Conservation (phyloP, 2,888 invertebrate genomes). For the Conops quadrifasciatus region DNA sequence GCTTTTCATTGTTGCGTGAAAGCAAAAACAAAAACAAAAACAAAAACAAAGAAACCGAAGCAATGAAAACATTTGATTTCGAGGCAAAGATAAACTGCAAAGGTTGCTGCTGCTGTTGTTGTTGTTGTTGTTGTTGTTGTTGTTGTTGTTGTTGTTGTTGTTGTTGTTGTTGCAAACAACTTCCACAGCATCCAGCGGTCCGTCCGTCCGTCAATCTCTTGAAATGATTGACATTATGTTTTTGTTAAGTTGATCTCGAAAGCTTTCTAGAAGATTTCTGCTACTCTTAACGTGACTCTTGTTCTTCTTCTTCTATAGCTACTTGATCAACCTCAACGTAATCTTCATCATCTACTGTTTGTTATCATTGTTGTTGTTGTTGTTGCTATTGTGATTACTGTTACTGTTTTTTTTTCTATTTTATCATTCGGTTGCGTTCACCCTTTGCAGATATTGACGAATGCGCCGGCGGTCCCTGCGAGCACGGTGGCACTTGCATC, state of each 20-base stretch:
- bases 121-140: too few species aligned
- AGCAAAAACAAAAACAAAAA: conserved; percentile 1
- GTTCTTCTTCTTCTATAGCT: not conserved
- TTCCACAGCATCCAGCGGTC: not conserved
- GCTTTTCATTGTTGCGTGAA: not conserved
- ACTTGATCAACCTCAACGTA: conserved; percentile 1
- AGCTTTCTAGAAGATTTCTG: not conserved
- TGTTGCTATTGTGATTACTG: conserved; percentile 21
- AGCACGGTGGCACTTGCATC: conserved; percentile 87
- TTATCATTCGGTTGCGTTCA: not conserved
- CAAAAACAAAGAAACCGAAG: conserved; percentile 29
- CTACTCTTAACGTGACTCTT: not conserved
- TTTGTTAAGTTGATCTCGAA: not conserved
- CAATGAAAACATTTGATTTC: conserved; percentile 46
- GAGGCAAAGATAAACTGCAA: conserved; percentile 41
- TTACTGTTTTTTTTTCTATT: not conserved
- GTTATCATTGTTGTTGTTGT: too few species aligned
- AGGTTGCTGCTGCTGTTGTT: not conserved
- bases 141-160: too few species aligned
- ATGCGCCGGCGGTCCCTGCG: conserved; percentile 88
- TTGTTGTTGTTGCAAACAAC: too few species aligned
- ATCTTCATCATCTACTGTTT: too few species aligned
- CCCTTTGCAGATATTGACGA: conserved; percentile 79
- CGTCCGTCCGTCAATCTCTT: conserved; percentile 10
- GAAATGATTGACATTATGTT: conserved; percentile 2